Base-by-base conservation (phyloP, 1,140 invertebrate species). In the Ephestia elutella region DNA sequence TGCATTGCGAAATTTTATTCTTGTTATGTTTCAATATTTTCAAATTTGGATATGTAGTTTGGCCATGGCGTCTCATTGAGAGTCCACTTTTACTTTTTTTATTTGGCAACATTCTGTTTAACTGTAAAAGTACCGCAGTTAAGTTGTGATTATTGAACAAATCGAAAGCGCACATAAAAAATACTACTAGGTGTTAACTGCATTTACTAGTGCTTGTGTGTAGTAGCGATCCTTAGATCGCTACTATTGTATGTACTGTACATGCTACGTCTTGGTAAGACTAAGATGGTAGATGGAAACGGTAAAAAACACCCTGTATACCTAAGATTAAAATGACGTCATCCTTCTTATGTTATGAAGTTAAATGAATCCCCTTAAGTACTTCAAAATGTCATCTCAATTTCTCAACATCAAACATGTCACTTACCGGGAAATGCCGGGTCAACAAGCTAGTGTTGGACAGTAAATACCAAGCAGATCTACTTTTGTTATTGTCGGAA, bases 401-500 rank as follows among this genome's bases (percentile, higher is more conserved):
- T 11, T 38, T 11, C 5, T 11, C 3, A 44, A 15, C 38, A n/a
- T 1, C 5, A 44, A 15, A 44, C 38, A 3, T 13, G 4, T 15
- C 38, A 44, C 13, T 17, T 15, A n/a, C 38, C 38, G 38, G n/a
- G 38, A 15, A n/a, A 13, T 15, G 38, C 15, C 38, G n/a, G 38
- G 38, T 44, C 13, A 15, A 44, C 38, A 44, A 15, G 38, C 38
- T 44, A 44, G 38, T 15, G 38, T 44, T 44, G 38, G 38, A 15
- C 38, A 15, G 38, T 44, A 44, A 44, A 44, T 44, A 44, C 38
- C 13, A 2, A n/a, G 15, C 15, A 17, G 35, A 44, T 57, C 60
- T 57, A 75, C 65, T 75, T 74, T 78, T 75, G 63, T 70, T 78
- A 38, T 78, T 75, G 70, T 72, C 68, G 72, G 76, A 79, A 81